Evolutionary conservation across 2,113 vertebrate genomes (phyloP), one percentile per base, ranked within the genome.

Genomic region (Acanthochromis polyacanthus): DNA sequence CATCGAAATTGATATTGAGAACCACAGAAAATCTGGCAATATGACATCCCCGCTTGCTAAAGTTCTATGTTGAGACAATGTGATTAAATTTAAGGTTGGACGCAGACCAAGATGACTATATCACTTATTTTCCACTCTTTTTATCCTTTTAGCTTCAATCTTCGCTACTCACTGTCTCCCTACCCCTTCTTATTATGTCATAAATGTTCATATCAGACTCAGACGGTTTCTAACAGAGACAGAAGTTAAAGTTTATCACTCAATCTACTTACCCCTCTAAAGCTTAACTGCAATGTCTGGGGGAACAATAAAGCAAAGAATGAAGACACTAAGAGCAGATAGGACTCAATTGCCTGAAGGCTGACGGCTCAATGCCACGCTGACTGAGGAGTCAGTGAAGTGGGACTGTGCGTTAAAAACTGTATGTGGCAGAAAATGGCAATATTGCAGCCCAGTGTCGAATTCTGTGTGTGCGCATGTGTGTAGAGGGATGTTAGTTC

Each of bases 201-300:
- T 73, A 77, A 78, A 61, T 23, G 43, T 51, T 60, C 55, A 71
- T 66, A 75, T 85, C 78, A 71, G 60, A 75, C 72, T 57, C 40
- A 28, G 61, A 80, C 25, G 15, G 78, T 67, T 83, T 82, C 28
- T 56, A 74, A 80, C 57, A 63, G 45, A 79, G 69, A 85, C 80
- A 78, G 66, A 83, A 80, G 78, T 78, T 67, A 75, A 85, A 89
- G 82, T 90, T 80, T 88, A 89, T 90, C 77, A 65, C 82, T 82
- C 80, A 75, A 87, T 87, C 85, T 70, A 78, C 76, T 51, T 59
- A 74, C 30, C 53, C 70, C 56, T 71, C 50, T 81, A 71, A 88
- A 89, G 83, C 74, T 75, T 78, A 60, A 78, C 80, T 73, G 59
- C 78, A 40, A 52, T 50, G 73, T 82, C 78, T 69, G 67, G 32